Evolutionary conservation across 2,888 invertebrate species (phyloP).

Genomic region (Embidobia sp.): DNA sequence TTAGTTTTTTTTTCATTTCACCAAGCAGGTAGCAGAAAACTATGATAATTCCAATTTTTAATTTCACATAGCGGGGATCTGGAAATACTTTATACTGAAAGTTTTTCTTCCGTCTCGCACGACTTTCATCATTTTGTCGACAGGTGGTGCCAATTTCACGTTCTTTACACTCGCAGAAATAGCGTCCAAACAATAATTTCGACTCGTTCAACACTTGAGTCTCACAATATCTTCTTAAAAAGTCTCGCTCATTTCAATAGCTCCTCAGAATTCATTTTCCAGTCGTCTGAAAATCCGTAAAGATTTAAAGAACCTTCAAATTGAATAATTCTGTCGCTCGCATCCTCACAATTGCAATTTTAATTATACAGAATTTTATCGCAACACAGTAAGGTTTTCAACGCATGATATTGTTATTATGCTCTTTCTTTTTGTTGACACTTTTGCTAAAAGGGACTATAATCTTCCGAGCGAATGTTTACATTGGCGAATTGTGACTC

Average conservation of each 20-base stretch:
- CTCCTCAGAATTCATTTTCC: constrained; percentile 1
- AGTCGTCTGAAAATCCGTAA: neutral
- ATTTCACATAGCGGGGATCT: too few relatives aligned
- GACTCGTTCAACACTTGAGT: neutral
- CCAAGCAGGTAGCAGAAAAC: too few relatives aligned
- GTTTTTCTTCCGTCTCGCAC: neutral
- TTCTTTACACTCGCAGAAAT: constrained; percentile 37
- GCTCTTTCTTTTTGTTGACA: too few relatives aligned
- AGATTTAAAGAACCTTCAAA: too few relatives aligned
- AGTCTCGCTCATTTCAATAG: constrained; percentile 6
- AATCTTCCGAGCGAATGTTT: constrained; percentile 1
- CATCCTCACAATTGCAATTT: neutral
- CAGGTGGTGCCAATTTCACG: constrained; percentile 50
- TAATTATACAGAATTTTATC: neutral
- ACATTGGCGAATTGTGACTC: constrained; percentile 16
- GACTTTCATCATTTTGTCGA: constrained; percentile 28
- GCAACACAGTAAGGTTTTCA: neutral
- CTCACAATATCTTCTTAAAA: constrained; percentile 18
- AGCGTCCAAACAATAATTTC: constrained; percentile 34
- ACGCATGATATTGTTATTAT: too few relatives aligned
- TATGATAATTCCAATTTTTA: too few relatives aligned
- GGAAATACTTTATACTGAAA: neutral
- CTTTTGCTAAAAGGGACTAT: neutral
- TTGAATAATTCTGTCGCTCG: too few relatives aligned
- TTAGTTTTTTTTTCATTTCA: too few relatives aligned